Evolutionary conservation across 2,888 invertebrate genomes (phyloP).

Genomic region (Rotaria socialis): DNA sequence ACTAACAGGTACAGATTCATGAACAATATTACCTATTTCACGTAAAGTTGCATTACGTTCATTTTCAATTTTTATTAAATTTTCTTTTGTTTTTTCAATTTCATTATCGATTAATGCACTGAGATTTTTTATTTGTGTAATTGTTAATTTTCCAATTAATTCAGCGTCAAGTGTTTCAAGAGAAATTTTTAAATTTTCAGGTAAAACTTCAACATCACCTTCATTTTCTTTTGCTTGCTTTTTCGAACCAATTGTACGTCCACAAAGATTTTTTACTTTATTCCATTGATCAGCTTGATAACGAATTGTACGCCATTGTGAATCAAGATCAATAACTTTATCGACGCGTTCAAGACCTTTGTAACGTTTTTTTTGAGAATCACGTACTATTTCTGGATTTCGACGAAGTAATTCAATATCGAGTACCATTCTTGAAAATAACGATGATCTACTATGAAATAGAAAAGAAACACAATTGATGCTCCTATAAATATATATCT

Average conservation of each 20-base stretch:
- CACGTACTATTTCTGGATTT: conserved; percentile 79
- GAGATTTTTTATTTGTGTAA: conserved; percentile 87
- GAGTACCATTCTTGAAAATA: conserved; percentile 72
- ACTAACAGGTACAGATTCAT: conserved; percentile 85
- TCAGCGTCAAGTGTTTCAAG: conserved; percentile 69
- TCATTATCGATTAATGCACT: conserved; percentile 77
- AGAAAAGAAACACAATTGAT: neutral
- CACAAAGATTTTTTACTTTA: conserved; percentile 88
- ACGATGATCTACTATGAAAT: neutral
- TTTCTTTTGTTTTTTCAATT: conserved; percentile 71
- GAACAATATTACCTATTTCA: conserved; percentile 90
- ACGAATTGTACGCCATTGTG: conserved; percentile 78
- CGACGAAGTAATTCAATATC: conserved; percentile 93
- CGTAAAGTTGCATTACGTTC: conserved; percentile 75
- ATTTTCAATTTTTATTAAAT: conserved; percentile 69
- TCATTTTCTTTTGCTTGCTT: conserved; percentile 73
- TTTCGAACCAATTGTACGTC: conserved; percentile 91
- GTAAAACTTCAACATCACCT: conserved; percentile 60
- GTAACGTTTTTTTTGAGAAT: conserved; percentile 84
- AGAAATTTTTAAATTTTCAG: conserved; percentile 55
- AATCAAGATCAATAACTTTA: conserved; percentile 80
- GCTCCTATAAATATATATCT: neutral
- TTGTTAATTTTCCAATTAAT: conserved; percentile 67
- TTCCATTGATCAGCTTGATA: conserved; percentile 88
- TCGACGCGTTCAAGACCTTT: conserved; percentile 87